Evolutionary conservation across 2,888 invertebrate genomes (phyloP).

Genomic region (Oasisia sp.): DNA sequence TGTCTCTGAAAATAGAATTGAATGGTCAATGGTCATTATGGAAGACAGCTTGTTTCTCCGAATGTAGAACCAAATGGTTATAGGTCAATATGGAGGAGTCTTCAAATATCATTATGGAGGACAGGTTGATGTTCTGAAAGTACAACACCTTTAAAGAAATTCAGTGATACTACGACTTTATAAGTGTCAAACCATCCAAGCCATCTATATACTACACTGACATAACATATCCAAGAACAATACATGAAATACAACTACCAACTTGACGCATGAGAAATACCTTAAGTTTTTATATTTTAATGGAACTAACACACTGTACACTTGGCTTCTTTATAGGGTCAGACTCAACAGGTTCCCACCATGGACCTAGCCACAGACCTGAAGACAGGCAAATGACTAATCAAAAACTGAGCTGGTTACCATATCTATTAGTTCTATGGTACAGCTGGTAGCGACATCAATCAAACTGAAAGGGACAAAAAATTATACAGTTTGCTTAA

Average conservation of each 20-base stretch:
- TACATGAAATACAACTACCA: background rate
- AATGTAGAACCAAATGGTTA: no score
- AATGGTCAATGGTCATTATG: slow-evolving; percentile 36
- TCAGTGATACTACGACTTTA: background rate
- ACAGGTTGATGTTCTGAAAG: slow-evolving; percentile 31
- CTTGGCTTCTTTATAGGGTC: background rate
- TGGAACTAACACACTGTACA: background rate
- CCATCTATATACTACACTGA: background rate
- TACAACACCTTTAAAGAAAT: no score
- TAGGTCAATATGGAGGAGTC: no score
- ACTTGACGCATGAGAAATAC: background rate
- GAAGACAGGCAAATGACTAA: no score
- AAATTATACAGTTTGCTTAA: no score
- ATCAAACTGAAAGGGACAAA: no score
- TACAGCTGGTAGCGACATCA: no score
- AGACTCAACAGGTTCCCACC: background rate
- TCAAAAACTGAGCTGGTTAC: no score
- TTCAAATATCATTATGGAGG: slow-evolving; percentile 38
- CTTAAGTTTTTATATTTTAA: background rate
- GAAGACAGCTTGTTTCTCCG: slow-evolving; percentile 14
- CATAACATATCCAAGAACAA: background rate
- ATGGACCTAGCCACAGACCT: no score
- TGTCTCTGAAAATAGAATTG: no score
- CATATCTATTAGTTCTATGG: no score
- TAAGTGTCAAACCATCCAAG: background rate